Conservation (phyloP, 53 echinoderm and acorn worm genomes). For the Mesocentrotus franciscanus region DNA sequence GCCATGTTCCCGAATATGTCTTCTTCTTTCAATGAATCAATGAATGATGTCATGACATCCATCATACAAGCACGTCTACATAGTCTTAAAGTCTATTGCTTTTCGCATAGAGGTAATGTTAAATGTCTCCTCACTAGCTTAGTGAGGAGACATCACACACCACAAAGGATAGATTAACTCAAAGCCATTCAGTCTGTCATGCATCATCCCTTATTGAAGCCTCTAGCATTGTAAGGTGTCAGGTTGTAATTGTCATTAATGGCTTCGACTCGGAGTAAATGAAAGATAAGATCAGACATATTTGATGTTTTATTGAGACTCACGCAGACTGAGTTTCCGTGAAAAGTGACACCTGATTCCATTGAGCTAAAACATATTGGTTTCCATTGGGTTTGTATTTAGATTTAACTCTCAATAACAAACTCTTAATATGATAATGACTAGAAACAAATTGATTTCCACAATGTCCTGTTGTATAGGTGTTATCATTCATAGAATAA, state of each 20-base stretch:
- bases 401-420: neutral
- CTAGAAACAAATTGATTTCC: neutral
- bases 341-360: neutral
- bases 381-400: neutral
- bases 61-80: too few species aligned
- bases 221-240: neutral
- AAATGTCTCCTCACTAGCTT: too few species aligned
- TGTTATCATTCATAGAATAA: neutral
- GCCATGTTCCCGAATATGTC: too few species aligned
- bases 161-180: neutral
- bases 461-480: neutral
- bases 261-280: neutral
- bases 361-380: neutral
- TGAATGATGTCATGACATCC: too few species aligned
- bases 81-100: too few species aligned
- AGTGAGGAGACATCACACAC: too few species aligned
- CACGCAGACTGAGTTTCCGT: neutral
- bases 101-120: too few species aligned
- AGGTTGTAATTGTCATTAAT: conserved; percentile 16
- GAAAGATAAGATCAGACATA: conserved; percentile 43
- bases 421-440: neutral
- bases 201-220: neutral
- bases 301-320: neutral
- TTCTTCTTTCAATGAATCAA: too few species aligned
- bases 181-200: neutral